Percentiles rank a stretch among this genome's conserved stretches.
These are phyloP conservation scores for Tipula unca DNA, from an alignment of 2,888 invertebrate genomes.

Conservation along the genomic window DNA sequence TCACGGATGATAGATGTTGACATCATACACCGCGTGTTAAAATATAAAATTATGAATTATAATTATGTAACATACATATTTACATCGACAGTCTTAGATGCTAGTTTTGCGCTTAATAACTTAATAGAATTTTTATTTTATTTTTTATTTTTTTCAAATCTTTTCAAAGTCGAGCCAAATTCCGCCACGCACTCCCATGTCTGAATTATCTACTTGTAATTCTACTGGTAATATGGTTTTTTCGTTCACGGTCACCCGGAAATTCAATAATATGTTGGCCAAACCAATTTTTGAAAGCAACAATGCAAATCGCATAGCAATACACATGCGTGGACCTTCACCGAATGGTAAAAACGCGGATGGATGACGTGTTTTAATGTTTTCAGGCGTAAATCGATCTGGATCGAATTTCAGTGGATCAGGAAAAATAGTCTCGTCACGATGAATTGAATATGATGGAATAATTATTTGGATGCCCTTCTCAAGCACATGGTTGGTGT, in stretches of 20 bases:
- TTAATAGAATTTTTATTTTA: too few relatives aligned
- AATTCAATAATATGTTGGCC: slow-evolving; percentile 22
- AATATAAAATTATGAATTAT: too few relatives aligned
- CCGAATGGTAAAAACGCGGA: slow-evolving; percentile 41
- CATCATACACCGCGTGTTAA: too few relatives aligned
- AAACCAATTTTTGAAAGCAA: slow-evolving; percentile 29
- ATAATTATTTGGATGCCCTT: slow-evolving; percentile 46
- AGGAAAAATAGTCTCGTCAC: slow-evolving; percentile 50
- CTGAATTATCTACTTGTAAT: slow-evolving; percentile 21
- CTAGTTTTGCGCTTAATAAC: too few relatives aligned
- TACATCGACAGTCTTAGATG: too few relatives aligned
- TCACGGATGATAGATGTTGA: too few relatives aligned
- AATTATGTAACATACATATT: too few relatives aligned
- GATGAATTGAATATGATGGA: slow-evolving; percentile 50
- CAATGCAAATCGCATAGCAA: slow-evolving; percentile 37
- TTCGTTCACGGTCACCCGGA: slow-evolving; percentile 17
- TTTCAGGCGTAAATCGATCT: slow-evolving; percentile 49
- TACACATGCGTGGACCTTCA: slow-evolving; percentile 40
- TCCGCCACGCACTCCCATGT: slow-evolving; percentile 22
- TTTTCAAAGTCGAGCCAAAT: slow-evolving; percentile 25
- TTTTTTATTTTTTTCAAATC: too few relatives aligned
- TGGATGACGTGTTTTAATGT: slow-evolving; percentile 41
- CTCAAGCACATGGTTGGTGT: slow-evolving; percentile 42
- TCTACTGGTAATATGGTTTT: slow-evolving; percentile 22
- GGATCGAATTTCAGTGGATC: slow-evolving; percentile 55